Percentiles rank a stretch among this genome's conserved stretches.
Conservation (phyloP, 1,140 invertebrate genomes). For the Epicauta chinensis region DNA sequence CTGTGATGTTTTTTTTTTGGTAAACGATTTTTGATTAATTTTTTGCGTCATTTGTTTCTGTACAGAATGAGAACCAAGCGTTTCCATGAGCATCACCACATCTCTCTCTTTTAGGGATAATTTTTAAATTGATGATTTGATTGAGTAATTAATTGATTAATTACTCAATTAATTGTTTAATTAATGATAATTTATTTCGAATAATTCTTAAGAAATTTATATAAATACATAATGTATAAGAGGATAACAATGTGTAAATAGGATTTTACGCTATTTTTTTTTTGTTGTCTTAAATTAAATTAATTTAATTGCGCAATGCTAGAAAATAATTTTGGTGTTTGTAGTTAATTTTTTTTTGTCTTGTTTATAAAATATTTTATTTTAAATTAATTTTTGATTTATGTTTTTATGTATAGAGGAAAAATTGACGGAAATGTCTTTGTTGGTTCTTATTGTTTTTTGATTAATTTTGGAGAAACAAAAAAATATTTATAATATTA, state of each 20-base stretch:
- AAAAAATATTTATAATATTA: too few relatives aligned
- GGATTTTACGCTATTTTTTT: conserved; percentile 13
- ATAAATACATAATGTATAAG: conserved; percentile 2
- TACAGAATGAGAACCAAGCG: too few relatives aligned
- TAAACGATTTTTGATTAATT: too few relatives aligned
- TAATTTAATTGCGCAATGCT: conserved; percentile 10
- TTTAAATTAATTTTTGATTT: neutral
- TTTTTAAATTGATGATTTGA: neutral
- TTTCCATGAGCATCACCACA: too few relatives aligned
- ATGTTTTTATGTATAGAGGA: conserved; percentile 3
- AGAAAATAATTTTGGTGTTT: conserved; percentile 19
- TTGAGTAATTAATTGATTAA: neutral
- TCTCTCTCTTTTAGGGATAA: neutral
- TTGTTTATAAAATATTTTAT: conserved; percentile 9
- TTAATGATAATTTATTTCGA: conserved; percentile 5
- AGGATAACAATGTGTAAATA: conserved; percentile 11
- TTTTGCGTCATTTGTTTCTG: too few relatives aligned
- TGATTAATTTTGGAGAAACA: too few relatives aligned
- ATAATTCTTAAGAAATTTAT: neutral
- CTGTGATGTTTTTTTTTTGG: too few relatives aligned
- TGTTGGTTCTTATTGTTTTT: too few relatives aligned
- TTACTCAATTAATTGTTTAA: neutral
- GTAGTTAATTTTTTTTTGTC: conserved; percentile 16
- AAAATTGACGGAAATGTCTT: too few relatives aligned
- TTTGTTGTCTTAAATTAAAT: neutral